Evolutionary conservation across 64 coral and sea anemone genomes (phyloP), one percentile per base, ranked within the genome.

Genomic region (Montipora efflorescens): DNA sequence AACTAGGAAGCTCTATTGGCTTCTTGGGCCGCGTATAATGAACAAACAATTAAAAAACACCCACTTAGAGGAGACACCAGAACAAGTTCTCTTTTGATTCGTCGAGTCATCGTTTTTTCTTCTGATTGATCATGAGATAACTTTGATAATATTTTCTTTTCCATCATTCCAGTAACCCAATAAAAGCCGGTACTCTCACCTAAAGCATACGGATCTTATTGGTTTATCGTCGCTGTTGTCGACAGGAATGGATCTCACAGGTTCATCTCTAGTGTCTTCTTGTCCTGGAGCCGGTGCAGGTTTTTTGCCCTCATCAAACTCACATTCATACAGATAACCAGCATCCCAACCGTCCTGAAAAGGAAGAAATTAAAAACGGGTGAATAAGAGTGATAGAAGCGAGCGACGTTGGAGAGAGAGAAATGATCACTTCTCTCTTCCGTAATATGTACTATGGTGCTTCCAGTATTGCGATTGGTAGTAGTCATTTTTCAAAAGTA

Each of bases 261-360:
- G 98, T 80, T 99, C 98, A 7, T 84, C 96, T 69, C 92, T 18
- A 5, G 68, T 88, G n/a, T 97, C 92, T 64, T 91, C 91, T 70
- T 83, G 81, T 16, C 85, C 92, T 9, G 67, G 50, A 9, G 92
- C 13, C 1, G 94, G 82, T 36, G 75, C 36, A 9, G 90, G 58
- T 61, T 94, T 93, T 25, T 89, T 90, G 13, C 84, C 92, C 4
- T 96, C 85, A 64, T 94, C 83, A 90, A 99, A 99, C 67, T 96
- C 92, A 90, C 98, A 99, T 67, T 99, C 85, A 55, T 99, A 99
- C n/a, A 99, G 79, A 59, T 99, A 99, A 0, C 98, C 98, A 7
- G 98, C 98, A 94, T 99, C 98, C 98, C 98, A 99, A 8, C 98
- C 98, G 67, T 93, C 98, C 96, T 98, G 74, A 52, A 47, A 79